A percentile compares a stretch with the other conserved stretches of the same genome.
Conservation (phyloP, 2,888 invertebrate genomes). For the Conistra vaccinii region DNA sequence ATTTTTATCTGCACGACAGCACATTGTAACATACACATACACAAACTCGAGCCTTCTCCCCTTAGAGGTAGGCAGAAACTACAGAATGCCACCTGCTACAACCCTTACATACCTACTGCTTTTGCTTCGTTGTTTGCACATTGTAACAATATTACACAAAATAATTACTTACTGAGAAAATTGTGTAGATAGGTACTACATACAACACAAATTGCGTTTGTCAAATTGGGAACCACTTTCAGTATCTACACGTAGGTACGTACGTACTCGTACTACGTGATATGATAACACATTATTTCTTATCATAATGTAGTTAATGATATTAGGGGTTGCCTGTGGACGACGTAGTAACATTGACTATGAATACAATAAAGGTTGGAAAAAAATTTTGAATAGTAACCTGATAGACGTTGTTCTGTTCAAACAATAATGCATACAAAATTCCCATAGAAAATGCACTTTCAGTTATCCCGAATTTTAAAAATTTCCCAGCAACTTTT, state of each 20-base stretch:
- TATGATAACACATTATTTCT: slow-evolving; percentile 30
- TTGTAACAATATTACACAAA: slow-evolving; percentile 29
- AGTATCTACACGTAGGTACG: neutral
- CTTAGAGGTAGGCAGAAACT: too few species aligned
- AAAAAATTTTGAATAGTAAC: neutral
- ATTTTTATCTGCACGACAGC: slow-evolving; percentile 4
- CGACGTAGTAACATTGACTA: neutral
- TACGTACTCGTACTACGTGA: slow-evolving; percentile 1
- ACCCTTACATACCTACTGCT: too few species aligned
- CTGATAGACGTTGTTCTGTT: neutral
- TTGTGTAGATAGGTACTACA: slow-evolving; percentile 2
- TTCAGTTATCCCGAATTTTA: too few species aligned
- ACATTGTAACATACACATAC: neutral
- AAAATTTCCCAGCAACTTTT: too few species aligned
- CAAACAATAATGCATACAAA: neutral
- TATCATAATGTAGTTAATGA: slow-evolving; percentile 13
- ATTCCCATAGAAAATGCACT: neutral
- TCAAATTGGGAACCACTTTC: slow-evolving; percentile 35
- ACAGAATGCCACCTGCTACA: too few species aligned
- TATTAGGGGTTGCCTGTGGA: slow-evolving; percentile 15
- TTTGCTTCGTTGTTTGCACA: too few species aligned
- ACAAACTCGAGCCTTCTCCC: too few species aligned
- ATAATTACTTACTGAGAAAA: slow-evolving; percentile 28
- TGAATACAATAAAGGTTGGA: neutral
- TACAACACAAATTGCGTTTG: slow-evolving; percentile 24